Evolutionary conservation across 2,888 invertebrate species (phyloP).

Genomic region (Scaptomyza cyrtandrae): DNA sequence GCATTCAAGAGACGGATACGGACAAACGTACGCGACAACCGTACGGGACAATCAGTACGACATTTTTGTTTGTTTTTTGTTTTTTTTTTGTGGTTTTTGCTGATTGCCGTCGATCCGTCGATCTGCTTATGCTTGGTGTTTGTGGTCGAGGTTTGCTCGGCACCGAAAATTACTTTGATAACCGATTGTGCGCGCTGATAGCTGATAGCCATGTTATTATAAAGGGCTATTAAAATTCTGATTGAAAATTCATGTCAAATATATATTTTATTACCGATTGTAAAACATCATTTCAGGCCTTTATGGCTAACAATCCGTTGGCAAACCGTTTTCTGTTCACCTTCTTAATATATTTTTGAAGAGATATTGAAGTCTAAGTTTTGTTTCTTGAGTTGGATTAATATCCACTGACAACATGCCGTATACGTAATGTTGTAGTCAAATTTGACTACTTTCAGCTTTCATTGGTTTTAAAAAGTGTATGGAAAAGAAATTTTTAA

Average conservation of each 20-base stretch:
- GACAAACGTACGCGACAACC: conserved; percentile 35
- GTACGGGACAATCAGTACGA: conserved; percentile 53
- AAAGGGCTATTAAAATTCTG: conserved; percentile 84
- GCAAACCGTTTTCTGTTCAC: conserved; percentile 13
- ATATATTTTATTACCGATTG: conserved; percentile 78
- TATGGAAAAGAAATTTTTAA: no score
- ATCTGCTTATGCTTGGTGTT: conserved; percentile 13
- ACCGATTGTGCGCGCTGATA: conserved; percentile 76
- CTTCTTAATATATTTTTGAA: not conserved
- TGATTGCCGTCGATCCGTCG: conserved; percentile 39
- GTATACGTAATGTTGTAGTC: conserved; percentile 35
- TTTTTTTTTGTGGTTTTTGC: no score
- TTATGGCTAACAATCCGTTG: conserved; percentile 53
- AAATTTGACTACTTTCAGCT: no score
- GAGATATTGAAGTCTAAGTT: not conserved
- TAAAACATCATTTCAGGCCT: conserved; percentile 73
- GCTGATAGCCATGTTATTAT: conserved; percentile 83
- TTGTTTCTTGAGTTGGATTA: not conserved
- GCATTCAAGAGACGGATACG: conserved; percentile 22
- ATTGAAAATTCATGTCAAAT: conserved; percentile 84
- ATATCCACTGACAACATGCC: conserved; percentile 15
- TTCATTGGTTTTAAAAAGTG: no score
- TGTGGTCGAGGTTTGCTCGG: conserved; percentile 36
- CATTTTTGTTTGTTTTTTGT: conserved; percentile 13
- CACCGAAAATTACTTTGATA: conserved; percentile 74